Evolutionary conservation across 2,888 invertebrate species (phyloP).

Genomic region (Caenorhabditis macrosperma): DNA sequence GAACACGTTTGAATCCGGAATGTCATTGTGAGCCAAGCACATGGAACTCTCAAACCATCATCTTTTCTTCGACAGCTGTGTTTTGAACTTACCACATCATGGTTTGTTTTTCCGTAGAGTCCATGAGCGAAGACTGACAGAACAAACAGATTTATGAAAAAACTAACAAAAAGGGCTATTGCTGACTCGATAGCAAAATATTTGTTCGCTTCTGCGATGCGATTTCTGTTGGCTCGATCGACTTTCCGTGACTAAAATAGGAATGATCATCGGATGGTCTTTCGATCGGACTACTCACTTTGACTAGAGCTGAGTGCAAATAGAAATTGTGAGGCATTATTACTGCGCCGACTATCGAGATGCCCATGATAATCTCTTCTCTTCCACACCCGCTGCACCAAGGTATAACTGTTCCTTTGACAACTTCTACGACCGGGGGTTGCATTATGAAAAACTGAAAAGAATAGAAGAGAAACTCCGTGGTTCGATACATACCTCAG

Average conservation of each 20-base stretch:
- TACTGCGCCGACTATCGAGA: constrained; percentile 89
- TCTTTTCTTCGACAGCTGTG: not conserved
- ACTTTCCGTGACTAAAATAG: constrained; percentile 86
- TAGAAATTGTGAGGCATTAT: constrained; percentile 95
- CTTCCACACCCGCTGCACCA: constrained; percentile 87
- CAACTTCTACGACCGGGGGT: constrained; percentile 86
- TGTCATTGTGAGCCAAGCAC: constrained; percentile 60
- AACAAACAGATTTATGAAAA: constrained; percentile 91
- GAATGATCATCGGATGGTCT: not conserved
- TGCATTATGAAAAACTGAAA: constrained; percentile 86
- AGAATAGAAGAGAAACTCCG: not conserved
- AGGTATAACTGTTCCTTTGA: constrained; percentile 87
- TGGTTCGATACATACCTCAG: constrained; percentile 80
- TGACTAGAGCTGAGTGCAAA: constrained; percentile 91
- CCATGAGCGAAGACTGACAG: constrained; percentile 91
- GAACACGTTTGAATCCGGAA: constrained; percentile 71
- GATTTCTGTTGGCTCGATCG: constrained; percentile 86
- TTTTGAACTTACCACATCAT: constrained; percentile 72
- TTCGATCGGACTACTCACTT: constrained; percentile 83
- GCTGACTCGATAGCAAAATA: constrained; percentile 89
- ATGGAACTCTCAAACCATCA: constrained; percentile 42
- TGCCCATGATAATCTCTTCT: constrained; percentile 83
- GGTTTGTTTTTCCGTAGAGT: constrained; percentile 86
- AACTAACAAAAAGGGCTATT: constrained; percentile 87
- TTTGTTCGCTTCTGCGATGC: constrained; percentile 89